Percentiles rank a stretch among this genome's conserved stretches.
phyloP scores from a whole-genome alignment of 2,797 vertebrate genomes.

The Mastacembelus armatus region DNA sequence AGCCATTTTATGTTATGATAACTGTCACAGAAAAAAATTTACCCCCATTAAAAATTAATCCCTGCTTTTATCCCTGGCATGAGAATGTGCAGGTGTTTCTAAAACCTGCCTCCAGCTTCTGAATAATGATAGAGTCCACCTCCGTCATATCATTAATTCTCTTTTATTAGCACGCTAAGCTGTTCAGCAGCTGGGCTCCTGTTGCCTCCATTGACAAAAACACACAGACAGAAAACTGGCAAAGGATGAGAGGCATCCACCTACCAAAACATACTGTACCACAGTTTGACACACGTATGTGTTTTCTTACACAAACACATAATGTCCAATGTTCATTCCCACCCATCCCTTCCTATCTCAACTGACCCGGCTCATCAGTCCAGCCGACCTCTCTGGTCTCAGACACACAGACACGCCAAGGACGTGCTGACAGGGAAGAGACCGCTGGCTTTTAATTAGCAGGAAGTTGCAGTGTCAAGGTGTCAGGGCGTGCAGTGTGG shows the following conservation, averaged over 20 bases:
- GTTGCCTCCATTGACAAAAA: constrained; percentile 56
- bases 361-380: constrained; percentile 64
- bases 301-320: constrained; percentile 25
- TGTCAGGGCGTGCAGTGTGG: constrained; percentile 73
- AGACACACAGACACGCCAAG: constrained; percentile 52
- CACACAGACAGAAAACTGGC: constrained; percentile 50
- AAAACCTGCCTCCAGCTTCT: constrained; percentile 30
- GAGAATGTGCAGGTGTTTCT: constrained; percentile 36
- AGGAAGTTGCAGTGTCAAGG: constrained; percentile 88
- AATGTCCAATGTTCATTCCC: constrained; percentile 59
- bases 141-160: constrained; percentile 40
- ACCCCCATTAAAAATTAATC: constrained; percentile 18
- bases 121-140: constrained; percentile 10
- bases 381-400: constrained; percentile 62
- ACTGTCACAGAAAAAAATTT: constrained; percentile 5
- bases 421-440: constrained; percentile 76
- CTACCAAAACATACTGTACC: constrained; percentile 49
- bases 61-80: constrained; percentile 20
- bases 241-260: constrained; percentile 59
- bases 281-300: constrained; percentile 37
- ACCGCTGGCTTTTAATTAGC: constrained; percentile 87
- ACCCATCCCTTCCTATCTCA: constrained; percentile 77
- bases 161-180: constrained; percentile 57
- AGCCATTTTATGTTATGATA: constrained; percentile 1
- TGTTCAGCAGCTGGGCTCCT: constrained; percentile 60